phyloP scores from a whole-genome alignment of 2,888 invertebrate species.

The Xestia ashworthii region DNA sequence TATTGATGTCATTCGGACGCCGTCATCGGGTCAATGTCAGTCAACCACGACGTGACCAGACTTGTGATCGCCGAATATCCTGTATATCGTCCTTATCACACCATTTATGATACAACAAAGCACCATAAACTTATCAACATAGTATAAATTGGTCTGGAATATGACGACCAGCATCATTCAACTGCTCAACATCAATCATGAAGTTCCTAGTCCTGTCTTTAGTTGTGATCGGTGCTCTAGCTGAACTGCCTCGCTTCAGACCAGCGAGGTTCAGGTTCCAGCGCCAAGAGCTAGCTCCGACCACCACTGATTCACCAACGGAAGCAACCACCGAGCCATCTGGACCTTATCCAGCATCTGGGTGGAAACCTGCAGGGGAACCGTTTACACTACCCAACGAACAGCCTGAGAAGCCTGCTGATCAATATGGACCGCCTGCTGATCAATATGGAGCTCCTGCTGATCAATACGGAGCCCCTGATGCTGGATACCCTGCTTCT shows the following conservation, averaged over 20 bases:
- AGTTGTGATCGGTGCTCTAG: conserved; percentile 75
- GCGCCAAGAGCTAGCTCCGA: conserved; percentile 85
- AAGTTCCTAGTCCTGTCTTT: conserved; percentile 80
- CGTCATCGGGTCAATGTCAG: conserved; percentile 82
- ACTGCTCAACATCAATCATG: conserved; percentile 75
- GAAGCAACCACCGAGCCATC: conserved; percentile 81
- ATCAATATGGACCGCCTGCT: conserved; percentile 67
- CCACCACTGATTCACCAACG: conserved; percentile 83
- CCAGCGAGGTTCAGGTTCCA: conserved; percentile 87
- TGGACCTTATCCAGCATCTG: conserved; percentile 81
- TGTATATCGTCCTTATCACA: conserved; percentile 74
- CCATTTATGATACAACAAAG: conserved; percentile 85
- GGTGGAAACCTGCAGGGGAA: conserved; percentile 85
- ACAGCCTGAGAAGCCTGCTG: conserved; percentile 73
- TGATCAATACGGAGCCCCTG: conserved; percentile 68
- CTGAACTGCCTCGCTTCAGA: conserved; percentile 87
- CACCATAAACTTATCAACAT: conserved; percentile 76
- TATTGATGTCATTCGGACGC: conserved; percentile 39
- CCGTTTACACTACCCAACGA: conserved; percentile 79
- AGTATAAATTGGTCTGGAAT: conserved; percentile 76
- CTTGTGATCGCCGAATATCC: conserved; percentile 73
- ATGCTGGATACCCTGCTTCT: conserved; percentile 82
- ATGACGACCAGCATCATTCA: conserved; percentile 73
- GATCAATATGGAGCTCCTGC: conserved; percentile 72
- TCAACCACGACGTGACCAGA: conserved; percentile 76